A percentile compares a stretch with the other conserved stretches of the same genome.
Conservation (phyloP, 2,113 vertebrate species). For the Benitochromis conjunctus region DNA sequence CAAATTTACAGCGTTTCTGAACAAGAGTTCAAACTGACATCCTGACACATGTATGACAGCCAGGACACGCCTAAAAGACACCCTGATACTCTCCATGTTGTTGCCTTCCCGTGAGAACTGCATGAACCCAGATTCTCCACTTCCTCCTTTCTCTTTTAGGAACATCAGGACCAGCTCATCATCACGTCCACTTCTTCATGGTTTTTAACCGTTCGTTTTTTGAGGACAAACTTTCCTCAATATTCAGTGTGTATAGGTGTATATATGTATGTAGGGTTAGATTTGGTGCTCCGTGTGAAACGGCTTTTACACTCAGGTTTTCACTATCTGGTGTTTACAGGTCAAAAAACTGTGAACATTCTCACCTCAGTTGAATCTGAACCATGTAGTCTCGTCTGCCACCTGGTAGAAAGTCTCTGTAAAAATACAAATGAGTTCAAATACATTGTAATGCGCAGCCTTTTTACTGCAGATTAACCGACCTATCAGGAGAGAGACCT, state of each 20-base stretch:
- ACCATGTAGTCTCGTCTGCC: constrained; percentile 95
- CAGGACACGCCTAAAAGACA: not conserved
- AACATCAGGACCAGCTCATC: not conserved
- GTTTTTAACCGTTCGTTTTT: fast-evolving
- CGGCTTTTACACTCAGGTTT: no score
- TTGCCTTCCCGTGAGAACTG: not conserved
- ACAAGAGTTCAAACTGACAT: not conserved
- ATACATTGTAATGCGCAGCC: fast-evolving
- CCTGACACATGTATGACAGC: not conserved
- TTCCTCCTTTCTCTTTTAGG: not conserved
- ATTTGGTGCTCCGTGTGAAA: no score
- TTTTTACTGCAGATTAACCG: not conserved
- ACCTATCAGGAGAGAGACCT: constrained; percentile 14
- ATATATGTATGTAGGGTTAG: no score
- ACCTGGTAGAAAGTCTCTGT: constrained; percentile 92
- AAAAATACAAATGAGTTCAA: constrained; percentile 1
- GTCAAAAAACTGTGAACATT: not conserved
- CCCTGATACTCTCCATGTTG: not conserved
- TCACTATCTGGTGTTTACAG: not conserved
- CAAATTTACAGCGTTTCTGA: no score
- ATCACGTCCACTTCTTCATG: not conserved
- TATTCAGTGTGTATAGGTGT: not conserved
- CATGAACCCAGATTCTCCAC: not conserved
- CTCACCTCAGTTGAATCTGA: constrained; percentile 92
- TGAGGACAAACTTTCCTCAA: not conserved